Evolutionary conservation across 2,888 invertebrate genomes (phyloP).

Genomic region (Heliconius erato): DNA sequence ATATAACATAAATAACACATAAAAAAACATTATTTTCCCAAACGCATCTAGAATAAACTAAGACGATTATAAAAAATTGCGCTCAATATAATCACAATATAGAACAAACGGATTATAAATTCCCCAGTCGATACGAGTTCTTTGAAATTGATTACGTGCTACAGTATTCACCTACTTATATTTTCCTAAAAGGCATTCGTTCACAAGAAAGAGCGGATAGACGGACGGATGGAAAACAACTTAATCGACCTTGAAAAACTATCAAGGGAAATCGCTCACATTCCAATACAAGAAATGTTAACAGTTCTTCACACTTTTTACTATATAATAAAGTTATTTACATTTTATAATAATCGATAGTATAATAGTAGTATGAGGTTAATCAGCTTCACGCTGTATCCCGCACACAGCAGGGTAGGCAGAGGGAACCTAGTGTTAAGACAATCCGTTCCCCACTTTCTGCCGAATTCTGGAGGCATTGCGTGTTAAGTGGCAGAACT

Average conservation of each 20-base stretch:
- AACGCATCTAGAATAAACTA: neutral
- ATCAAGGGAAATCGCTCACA: conserved; percentile 40
- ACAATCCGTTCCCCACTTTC: no score
- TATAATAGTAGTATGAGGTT: no score
- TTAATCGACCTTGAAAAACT: conserved; percentile 46
- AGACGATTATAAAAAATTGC: neutral
- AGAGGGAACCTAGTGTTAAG: no score
- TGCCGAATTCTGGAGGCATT: no score
- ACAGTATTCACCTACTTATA: neutral
- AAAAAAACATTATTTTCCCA: neutral
- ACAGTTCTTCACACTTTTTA: conserved; percentile 11
- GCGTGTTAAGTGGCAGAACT: no score
- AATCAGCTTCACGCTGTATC: no score
- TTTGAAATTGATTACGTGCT: neutral
- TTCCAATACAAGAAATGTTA: conserved; percentile 7
- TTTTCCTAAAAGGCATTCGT: conserved; percentile 13
- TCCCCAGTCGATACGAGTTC: neutral
- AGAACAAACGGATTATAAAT: neutral
- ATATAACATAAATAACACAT: neutral
- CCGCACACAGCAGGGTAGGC: no score
- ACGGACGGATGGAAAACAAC: conserved; percentile 22
- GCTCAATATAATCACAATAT: neutral
- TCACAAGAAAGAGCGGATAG: conserved; percentile 40
- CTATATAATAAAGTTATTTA: neutral
- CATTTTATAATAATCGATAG: neutral